Percentiles rank a stretch among this genome's conserved stretches.
These are phyloP conservation scores for Myzus persicae DNA, from an alignment of 1,140 invertebrate genomes.

Conservation along the genomic window DNA sequence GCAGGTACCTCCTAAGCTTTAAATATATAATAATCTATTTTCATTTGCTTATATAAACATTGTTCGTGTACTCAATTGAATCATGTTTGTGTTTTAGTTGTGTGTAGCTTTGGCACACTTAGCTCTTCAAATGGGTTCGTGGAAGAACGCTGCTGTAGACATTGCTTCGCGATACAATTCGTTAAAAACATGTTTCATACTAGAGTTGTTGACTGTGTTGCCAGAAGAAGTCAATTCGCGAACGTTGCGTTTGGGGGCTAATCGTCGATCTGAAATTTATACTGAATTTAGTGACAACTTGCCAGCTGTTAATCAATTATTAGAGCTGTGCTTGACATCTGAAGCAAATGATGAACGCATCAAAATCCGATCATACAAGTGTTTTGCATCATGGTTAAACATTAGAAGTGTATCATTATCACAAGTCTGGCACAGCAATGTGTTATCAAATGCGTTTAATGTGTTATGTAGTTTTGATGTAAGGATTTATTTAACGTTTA, in stretches of 20 bases:
- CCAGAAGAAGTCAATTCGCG: conserved; percentile 94
- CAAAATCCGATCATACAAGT: conserved; percentile 73
- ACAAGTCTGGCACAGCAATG: conserved; percentile 73
- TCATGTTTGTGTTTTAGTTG: conserved; percentile 68
- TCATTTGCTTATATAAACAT: neutral
- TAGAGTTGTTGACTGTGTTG: conserved; percentile 91
- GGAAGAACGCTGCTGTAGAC: conserved; percentile 88
- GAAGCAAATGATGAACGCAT: conserved; percentile 68
- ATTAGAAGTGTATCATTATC: conserved; percentile 75
- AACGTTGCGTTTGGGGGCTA: conserved; percentile 86
- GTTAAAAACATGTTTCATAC: conserved; percentile 77
- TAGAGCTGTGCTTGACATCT: conserved; percentile 74
- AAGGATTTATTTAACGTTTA: conserved; percentile 46
- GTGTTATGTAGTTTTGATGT: conserved; percentile 64
- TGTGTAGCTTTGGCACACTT: conserved; percentile 92
- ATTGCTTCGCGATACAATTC: conserved; percentile 76
- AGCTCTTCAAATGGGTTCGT: conserved; percentile 90
- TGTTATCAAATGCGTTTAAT: conserved; percentile 76
- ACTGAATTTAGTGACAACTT: conserved; percentile 70
- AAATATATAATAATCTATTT: neutral
- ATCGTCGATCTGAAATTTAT: conserved; percentile 84
- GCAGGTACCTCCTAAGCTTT: conserved; percentile 69
- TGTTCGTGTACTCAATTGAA: neutral
- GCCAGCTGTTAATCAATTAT: conserved; percentile 64
- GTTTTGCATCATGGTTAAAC: conserved; percentile 82